Base-by-base conservation (phyloP, 2,888 invertebrate species). In the Thymelicus sylvestris region DNA sequence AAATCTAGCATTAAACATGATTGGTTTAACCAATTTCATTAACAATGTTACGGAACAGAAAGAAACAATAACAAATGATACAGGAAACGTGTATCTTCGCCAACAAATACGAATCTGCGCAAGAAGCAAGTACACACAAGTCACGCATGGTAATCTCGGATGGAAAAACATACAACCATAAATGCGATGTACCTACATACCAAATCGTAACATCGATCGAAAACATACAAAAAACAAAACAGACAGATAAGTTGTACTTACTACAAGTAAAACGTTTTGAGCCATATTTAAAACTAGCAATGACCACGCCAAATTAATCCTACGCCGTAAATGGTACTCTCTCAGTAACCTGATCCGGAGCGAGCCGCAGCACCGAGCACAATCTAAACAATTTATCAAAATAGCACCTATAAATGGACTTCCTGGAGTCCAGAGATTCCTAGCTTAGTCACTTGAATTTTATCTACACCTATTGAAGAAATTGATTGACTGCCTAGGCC, bases 321-420 rank as follows among this genome's bases (percentile, higher is more conserved):
- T 81, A 80, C 78, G 81, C 92, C 91, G 81, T 93, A 92, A 84
- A 93, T 84, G 91, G 93, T 75, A 79, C 78, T 84, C 83, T 80
- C 79, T 83, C 84, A 83, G 86, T 89, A 92, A 92, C 91, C 87
- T 88, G 90, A 92, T 93, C 87, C 82, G 85, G 80, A 83, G 84
- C 85, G 84, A 88, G 85, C 83, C 55, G 31, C 31, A 31, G 31
- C 31, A 55, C 85, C 81, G 24, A 83, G 84, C 83, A 85, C 83
- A 86, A 91, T 90, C 90, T 88, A 86, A 88, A 88, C 86, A 86
- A 88, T 86, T 85, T 86, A 90, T 92, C 88, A 92, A 92, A 92
- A 92, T 88, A 87, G 83, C 81, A 76, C 79, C 92, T 88, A 83
- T 90, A 92, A 83, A 91, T 85, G 90, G 90, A 87, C 90, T 93